A percentile compares a stretch with the other conserved stretches of the same genome.
phyloP scores from a whole-genome alignment of 2,888 invertebrate genomes.

The Apodemia duryi region DNA sequence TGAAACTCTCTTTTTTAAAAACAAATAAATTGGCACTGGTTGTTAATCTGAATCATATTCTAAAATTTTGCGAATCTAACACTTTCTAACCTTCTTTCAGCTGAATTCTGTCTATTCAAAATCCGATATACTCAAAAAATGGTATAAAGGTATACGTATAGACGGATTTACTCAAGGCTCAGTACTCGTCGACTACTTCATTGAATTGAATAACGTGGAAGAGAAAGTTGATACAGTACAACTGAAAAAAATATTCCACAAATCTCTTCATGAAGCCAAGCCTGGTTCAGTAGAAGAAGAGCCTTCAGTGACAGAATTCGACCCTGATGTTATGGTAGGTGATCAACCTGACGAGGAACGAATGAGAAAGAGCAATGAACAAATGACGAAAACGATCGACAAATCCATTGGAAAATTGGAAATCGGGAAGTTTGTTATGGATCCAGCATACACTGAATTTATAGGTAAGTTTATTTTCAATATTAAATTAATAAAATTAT shows the following conservation, averaged over 20 bases:
- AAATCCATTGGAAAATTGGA: slow-evolving; percentile 81
- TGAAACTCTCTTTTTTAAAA: too few relatives aligned
- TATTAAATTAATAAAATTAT: too few relatives aligned
- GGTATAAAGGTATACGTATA: slow-evolving; percentile 92
- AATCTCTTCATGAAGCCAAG: slow-evolving; percentile 77
- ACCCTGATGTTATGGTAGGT: slow-evolving; percentile 65
- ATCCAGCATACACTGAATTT: slow-evolving; percentile 93
- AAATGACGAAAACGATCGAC: slow-evolving; percentile 75
- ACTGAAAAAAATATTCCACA: slow-evolving; percentile 84
- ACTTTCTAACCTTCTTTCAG: slow-evolving; percentile 67
- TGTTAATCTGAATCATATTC: background rate
- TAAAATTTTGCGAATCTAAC: background rate
- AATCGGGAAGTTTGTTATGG: slow-evolving; percentile 90
- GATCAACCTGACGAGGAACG: slow-evolving; percentile 72
- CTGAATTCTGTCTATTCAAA: slow-evolving; percentile 90
- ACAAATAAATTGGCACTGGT: too few relatives aligned
- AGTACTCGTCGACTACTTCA: slow-evolving; percentile 92
- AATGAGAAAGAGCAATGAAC: slow-evolving; percentile 66
- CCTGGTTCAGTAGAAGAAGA: slow-evolving; percentile 62
- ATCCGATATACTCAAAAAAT: slow-evolving; percentile 85
- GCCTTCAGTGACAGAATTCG: slow-evolving; percentile 44
- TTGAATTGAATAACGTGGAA: slow-evolving; percentile 88
- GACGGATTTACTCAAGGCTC: slow-evolving; percentile 94
- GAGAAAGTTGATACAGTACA: slow-evolving; percentile 84
- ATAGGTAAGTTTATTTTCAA: slow-evolving; percentile 80